Conservation (phyloP, 1,140 invertebrate genomes). For the Eurytemora carolleeae region DNA sequence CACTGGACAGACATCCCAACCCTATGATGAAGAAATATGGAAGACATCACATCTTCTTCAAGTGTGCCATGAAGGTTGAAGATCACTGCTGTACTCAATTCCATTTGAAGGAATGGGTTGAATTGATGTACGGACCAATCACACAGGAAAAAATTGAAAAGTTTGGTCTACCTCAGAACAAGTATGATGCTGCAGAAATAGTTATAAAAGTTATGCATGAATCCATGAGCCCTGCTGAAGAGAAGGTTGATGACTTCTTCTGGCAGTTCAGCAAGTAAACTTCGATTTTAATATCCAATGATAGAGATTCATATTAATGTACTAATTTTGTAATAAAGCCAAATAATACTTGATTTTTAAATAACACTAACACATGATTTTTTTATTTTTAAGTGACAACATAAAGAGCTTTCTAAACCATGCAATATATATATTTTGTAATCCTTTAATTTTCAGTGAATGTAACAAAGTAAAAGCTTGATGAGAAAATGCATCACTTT, state of each 20-base stretch:
- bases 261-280: neutral
- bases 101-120: neutral
- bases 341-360: too few species aligned
- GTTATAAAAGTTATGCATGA: neutral
- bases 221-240: neutral
- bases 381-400: too few species aligned
- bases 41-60: neutral
- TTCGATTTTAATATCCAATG: too few species aligned
- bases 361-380: too few species aligned
- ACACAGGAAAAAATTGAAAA: neutral
- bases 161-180: neutral
- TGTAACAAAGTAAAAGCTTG: too few species aligned
- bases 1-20: neutral
- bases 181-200: neutral
- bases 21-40: neutral
- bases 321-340: too few species aligned
- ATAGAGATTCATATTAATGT: too few species aligned
- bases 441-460: too few species aligned
- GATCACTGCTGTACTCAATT: neutral
- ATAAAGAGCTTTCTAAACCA: too few species aligned
- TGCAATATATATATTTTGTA: too few species aligned
- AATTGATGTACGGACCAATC: neutral
- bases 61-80: neutral
- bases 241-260: neutral
- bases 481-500: too few species aligned